A percentile compares a stretch with the other conserved stretches of the same genome.
These are phyloP conservation scores for Poeciliopsis turneri DNA, from an alignment of 2,797 vertebrate genomes.

Conservation along the genomic window DNA sequence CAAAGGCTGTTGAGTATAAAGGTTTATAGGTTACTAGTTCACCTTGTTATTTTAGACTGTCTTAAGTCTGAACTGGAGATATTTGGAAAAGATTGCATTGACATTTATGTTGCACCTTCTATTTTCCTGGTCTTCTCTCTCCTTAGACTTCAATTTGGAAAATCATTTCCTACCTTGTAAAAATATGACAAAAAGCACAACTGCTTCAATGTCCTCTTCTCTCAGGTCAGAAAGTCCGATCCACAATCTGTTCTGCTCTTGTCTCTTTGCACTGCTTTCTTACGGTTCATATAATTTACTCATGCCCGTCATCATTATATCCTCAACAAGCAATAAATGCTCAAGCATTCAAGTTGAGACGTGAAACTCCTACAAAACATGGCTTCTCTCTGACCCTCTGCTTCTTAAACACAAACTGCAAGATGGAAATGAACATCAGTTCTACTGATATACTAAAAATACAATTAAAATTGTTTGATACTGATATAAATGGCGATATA, in stretches of 20 bases:
- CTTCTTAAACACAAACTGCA: background rate
- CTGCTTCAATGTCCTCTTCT: background rate
- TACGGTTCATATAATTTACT: background rate
- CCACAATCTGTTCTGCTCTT: background rate
- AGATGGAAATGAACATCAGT: background rate
- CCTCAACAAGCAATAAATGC: background rate
- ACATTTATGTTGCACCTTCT: background rate
- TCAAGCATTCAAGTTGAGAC: background rate
- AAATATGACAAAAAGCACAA: background rate
- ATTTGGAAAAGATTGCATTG: background rate
- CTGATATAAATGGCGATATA: background rate
- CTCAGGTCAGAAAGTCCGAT: background rate
- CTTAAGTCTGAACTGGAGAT: background rate
- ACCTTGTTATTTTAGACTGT: background rate
- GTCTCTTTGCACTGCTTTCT: background rate
- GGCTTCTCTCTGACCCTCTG: background rate
- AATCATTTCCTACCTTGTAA: background rate
- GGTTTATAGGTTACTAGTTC: background rate
- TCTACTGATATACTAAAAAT: background rate
- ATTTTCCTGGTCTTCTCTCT: background rate
- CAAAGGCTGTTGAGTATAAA: background rate
- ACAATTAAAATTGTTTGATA: background rate
- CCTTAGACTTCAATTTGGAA: background rate
- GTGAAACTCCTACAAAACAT: background rate
- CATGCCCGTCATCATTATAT: background rate